Conservation (phyloP, 2,797 vertebrate species). For the Silurus aristotelis region DNA sequence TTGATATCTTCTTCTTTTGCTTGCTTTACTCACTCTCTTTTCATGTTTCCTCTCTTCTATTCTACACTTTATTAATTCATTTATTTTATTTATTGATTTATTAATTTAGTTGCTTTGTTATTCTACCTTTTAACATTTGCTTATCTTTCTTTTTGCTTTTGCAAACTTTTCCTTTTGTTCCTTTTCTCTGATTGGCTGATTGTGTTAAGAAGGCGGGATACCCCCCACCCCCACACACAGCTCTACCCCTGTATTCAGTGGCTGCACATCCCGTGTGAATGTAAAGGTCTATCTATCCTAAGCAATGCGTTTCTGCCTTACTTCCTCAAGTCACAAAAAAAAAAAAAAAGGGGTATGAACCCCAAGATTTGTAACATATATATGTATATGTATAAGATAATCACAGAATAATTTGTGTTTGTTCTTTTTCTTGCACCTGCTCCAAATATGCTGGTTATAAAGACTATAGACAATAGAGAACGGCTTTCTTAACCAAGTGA, state of each 20-base stretch:
- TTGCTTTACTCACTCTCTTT: not conserved
- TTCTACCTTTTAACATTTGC: not conserved
- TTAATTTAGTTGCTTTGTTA: not conserved
- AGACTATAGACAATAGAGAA: slow-evolving; percentile 4
- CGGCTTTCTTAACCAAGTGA: slow-evolving; percentile 8
- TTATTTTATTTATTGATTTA: not conserved
- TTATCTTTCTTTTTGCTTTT: not conserved
- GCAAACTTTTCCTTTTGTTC: not conserved
- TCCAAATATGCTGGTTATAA: slow-evolving; percentile 21
- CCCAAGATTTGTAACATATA: slow-evolving; percentile 33
- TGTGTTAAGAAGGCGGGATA: not conserved
- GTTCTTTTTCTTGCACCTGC: slow-evolving; percentile 24
- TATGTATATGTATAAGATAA: slow-evolving; percentile 35
- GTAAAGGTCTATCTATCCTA: slow-evolving; percentile 39
- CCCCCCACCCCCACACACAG: too few species aligned
- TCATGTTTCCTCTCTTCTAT: slow-evolving; percentile 29
- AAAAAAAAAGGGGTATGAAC: not conserved
- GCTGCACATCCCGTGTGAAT: slow-evolving; percentile 9
- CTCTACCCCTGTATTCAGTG: slow-evolving; percentile 9
- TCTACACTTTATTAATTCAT: slow-evolving; percentile 43
- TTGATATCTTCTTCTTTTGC: not conserved
- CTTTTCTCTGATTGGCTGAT: slow-evolving; percentile 20
- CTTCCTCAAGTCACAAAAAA: slow-evolving; percentile 10
- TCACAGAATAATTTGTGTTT: slow-evolving; percentile 29
- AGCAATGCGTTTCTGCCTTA: slow-evolving; percentile 48